Evolutionary conservation across 2,888 invertebrate species (phyloP), one percentile per base, ranked within the genome.

Genomic region (Tolmerus cingulatus): DNA sequence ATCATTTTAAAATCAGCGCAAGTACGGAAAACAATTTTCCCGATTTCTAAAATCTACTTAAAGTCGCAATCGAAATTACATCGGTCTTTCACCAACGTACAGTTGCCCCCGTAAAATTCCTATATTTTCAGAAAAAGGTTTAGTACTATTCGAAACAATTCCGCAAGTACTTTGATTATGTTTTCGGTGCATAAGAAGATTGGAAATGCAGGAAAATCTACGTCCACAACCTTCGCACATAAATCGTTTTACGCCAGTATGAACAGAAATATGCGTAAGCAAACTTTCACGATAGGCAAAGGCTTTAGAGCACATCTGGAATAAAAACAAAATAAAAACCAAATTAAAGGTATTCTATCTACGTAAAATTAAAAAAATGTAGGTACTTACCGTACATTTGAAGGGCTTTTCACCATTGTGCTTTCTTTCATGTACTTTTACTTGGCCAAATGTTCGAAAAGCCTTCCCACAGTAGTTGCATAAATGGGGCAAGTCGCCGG

Each of bases 381-480:
- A 66, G 3, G 12, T 23, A 90, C 91, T 90, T 89, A 93, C 92
- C 89, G 92, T 91, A 89, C 94, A 94, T 89, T 93, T 92, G 89
- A 92, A 94, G 3, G 94, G 94, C 88, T 94, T 94, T 88, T 93
- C 92, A 19, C 93, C 93, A 0, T 93, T 93, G 89, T 94, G 94
- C 0, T 92, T 91, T 37, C 93, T 91, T 89, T 91, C 91, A 89
- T 93, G 93, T 27, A 92, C 90, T 87, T 91, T 91, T 43, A 92
- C 88, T 88, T 92, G 92, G 8, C 91, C 92, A 88, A 91, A 91
- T 89, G 92, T 91, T 37, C 90, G 90, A 88, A 91, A 92, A 74
- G 89, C 90, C 88, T 92, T 92, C 0, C 90, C 90, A 88, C 93
- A 93, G 88, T 90, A 91, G 74, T 90, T 91, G 87, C 92, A 92